Evolutionary conservation across 2,888 invertebrate species (phyloP).

Genomic region (Phyto melanocephala): DNA sequence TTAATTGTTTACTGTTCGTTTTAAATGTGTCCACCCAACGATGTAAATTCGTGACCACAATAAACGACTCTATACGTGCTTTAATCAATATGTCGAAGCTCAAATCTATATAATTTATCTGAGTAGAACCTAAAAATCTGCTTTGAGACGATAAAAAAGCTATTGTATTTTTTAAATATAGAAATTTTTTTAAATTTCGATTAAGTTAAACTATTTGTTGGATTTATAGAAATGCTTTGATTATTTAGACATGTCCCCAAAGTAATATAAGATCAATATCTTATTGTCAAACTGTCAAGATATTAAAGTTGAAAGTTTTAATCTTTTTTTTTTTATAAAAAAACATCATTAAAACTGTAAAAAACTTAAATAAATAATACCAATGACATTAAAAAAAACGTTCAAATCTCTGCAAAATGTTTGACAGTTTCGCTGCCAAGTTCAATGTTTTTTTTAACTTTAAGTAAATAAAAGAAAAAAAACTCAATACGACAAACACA

Average conservation of each 20-base stretch:
- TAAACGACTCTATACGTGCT: too few relatives aligned
- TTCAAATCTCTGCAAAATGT: constrained; percentile 44
- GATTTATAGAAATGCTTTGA: too few relatives aligned
- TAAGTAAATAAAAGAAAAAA: neutral
- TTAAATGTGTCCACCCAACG: too few relatives aligned
- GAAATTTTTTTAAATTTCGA: too few relatives aligned
- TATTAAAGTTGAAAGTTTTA: constrained; percentile 3
- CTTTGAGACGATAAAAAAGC: too few relatives aligned
- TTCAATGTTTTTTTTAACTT: constrained; percentile 52
- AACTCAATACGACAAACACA: constrained; percentile 38
- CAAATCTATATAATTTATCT: too few relatives aligned
- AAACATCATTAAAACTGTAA: neutral
- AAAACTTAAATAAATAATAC: constrained; percentile 21
- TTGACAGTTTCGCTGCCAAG: constrained; percentile 49
- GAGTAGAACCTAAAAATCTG: too few relatives aligned
- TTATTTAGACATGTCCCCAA: neutral
- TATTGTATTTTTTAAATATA: too few relatives aligned
- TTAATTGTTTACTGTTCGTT: too few relatives aligned
- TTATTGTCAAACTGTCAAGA: constrained; percentile 17
- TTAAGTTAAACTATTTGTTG: too few relatives aligned
- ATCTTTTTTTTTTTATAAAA: neutral
- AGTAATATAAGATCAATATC: constrained; percentile 3
- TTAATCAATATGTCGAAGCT: too few relatives aligned
- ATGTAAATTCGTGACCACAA: too few relatives aligned
- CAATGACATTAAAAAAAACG: constrained; percentile 4